Conservation (phyloP, 2,888 invertebrate species). For the Suillia variegata region DNA sequence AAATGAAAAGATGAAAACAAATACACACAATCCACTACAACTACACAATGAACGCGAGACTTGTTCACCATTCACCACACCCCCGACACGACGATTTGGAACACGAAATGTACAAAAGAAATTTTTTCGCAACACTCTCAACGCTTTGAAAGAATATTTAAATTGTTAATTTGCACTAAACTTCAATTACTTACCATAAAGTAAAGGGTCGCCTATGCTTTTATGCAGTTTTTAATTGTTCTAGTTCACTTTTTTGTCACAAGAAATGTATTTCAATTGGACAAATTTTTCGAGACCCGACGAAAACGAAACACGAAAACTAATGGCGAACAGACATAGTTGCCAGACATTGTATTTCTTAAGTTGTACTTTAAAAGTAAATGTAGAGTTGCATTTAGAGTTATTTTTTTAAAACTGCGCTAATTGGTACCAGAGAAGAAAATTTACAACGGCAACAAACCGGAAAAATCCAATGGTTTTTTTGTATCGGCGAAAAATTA, state of each 20-base stretch:
- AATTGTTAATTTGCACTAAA: conserved; percentile 17
- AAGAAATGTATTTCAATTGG: conserved; percentile 31
- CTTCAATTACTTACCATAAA: conserved; percentile 50
- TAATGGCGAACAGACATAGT: too few relatives aligned
- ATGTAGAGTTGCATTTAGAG: background rate
- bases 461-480: too few relatives aligned
- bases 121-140: background rate
- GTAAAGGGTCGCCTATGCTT: conserved; percentile 38
- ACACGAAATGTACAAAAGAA: too few relatives aligned
- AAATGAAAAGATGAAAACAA: conserved; percentile 20
- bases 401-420: background rate
- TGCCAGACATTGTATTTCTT: background rate
- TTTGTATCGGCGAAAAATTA: too few relatives aligned
- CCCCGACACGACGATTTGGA: too few relatives aligned
- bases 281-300: background rate
- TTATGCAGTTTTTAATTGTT: conserved; percentile 46
- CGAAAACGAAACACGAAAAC: conserved; percentile 1
- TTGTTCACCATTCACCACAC: conserved; percentile 30
- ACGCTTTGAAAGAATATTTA: background rate
- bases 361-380: background rate
- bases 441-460: too few relatives aligned
- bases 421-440: too few relatives aligned
- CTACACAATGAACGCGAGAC: conserved; percentile 4
- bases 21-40: conserved; percentile 18
- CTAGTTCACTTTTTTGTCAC: conserved; percentile 39